phyloP scores from a whole-genome alignment of 2,113 vertebrate species.

The Gobiocypris rarus region DNA sequence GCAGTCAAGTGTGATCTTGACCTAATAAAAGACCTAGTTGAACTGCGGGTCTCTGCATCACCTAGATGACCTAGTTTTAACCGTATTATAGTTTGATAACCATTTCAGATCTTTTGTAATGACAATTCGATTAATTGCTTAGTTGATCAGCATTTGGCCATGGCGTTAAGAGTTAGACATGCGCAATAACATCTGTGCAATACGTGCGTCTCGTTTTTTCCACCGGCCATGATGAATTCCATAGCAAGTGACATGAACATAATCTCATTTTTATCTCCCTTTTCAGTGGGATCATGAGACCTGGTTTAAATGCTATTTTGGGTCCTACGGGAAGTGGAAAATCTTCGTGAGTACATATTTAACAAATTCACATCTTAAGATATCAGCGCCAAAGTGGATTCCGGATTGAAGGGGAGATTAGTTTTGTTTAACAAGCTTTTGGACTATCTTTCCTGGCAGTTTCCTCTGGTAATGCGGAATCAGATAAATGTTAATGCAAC shows the following conservation, averaged over 20 bases:
- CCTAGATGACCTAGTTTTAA: background rate
- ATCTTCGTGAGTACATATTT: slow-evolving; percentile 88
- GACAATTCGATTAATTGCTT: background rate
- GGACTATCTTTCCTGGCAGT: background rate
- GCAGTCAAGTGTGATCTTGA: slow-evolving; percentile 60
- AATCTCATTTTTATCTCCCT: slow-evolving; percentile 27
- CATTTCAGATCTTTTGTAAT: background rate
- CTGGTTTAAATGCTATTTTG: slow-evolving; percentile 94
- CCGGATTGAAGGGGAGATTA: background rate
- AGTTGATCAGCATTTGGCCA: background rate
- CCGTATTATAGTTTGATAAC: background rate
- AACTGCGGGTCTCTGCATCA: background rate
- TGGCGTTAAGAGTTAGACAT: background rate
- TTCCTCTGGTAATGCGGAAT: background rate
- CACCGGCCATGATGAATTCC: background rate
- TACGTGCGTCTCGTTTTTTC: background rate
- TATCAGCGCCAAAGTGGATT: slow-evolving; percentile 6
- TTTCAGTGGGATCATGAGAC: slow-evolving; percentile 93
- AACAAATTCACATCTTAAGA: background rate
- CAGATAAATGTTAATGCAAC: background rate
- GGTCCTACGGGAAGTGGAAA: slow-evolving; percentile 95
- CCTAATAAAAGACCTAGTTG: background rate
- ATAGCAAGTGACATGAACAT: slow-evolving; percentile 28
- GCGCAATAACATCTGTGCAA: background rate
- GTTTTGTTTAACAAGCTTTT: background rate